Percentiles rank a stretch among this genome's conserved stretches.
Evolutionary conservation across 2,113 vertebrate species (phyloP).

Genomic region (Madoqua kirkii): DNA sequence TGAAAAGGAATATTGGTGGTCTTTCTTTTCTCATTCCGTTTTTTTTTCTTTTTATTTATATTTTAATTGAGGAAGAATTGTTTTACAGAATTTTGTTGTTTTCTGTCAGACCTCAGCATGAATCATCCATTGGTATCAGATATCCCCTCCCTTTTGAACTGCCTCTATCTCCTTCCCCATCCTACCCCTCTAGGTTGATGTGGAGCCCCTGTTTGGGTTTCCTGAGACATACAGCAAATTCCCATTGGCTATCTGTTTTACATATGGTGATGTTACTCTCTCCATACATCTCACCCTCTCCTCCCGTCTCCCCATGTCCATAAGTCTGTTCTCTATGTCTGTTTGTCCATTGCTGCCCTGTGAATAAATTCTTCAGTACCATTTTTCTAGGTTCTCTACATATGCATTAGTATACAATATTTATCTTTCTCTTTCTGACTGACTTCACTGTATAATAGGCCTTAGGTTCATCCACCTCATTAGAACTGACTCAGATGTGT

Average conservation of each 20-base stretch:
- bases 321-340: neutral
- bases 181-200: neutral
- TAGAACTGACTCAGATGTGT: neutral
- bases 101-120: neutral
- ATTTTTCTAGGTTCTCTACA: neutral
- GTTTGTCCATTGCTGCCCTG: neutral
- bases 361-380: neutral
- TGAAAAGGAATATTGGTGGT: neutral
- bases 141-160: neutral
- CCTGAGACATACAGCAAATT: neutral
- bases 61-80: neutral
- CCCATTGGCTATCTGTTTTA: neutral
- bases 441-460: neutral
- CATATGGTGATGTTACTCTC: neutral
- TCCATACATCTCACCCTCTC: neutral
- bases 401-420: neutral
- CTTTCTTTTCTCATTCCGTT: neutral
- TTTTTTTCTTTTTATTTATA: neutral
- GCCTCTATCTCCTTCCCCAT: neutral
- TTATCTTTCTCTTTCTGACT: neutral
- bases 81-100: neutral
- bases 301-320: neutral
- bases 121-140: neutral
- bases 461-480: neutral
- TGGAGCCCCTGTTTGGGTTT: neutral